Evolutionary conservation across 2,113 vertebrate species (phyloP).

Genomic region (Alligator mississippiensis): DNA sequence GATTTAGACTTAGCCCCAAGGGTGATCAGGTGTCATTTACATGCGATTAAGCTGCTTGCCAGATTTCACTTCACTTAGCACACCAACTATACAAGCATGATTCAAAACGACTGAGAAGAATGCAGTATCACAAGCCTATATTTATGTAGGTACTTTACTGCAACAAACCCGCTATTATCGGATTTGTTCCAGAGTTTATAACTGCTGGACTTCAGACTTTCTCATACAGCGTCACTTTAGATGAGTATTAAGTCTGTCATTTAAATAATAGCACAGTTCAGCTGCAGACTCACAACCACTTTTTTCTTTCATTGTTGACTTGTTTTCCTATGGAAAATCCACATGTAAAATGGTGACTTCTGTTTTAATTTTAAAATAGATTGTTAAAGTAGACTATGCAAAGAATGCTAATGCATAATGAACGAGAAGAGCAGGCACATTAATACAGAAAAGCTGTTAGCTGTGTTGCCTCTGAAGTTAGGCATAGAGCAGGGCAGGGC

Average conservation of each 20-base stretch:
- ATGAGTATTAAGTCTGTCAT: constrained; percentile 30
- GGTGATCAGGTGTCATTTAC: constrained; percentile 6
- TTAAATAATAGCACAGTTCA: constrained; percentile 11
- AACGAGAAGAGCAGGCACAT: constrained; percentile 40
- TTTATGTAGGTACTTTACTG: constrained; percentile 43
- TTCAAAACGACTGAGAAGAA: constrained; percentile 11
- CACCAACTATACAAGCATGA: background rate
- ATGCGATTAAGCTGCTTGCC: constrained; percentile 10
- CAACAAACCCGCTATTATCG: constrained; percentile 25
- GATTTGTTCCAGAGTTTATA: constrained; percentile 42
- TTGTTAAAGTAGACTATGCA: constrained; percentile 8
- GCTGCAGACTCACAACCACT: constrained; percentile 10
- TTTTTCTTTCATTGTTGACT: constrained; percentile 19
- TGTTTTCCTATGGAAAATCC: background rate
- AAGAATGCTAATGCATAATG: background rate
- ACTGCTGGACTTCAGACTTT: constrained; percentile 33
- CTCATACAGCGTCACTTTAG: constrained; percentile 43
- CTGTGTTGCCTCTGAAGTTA: background rate
- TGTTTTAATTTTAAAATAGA: constrained; percentile 5
- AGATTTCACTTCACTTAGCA: constrained; percentile 37
- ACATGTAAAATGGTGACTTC: background rate
- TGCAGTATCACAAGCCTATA: constrained; percentile 15
- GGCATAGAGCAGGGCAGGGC: too few species aligned
- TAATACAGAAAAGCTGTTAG: background rate
- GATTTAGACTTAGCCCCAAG: constrained; percentile 2